Conservation (phyloP, 2,888 invertebrate genomes). For the Nowickia ferox region DNA sequence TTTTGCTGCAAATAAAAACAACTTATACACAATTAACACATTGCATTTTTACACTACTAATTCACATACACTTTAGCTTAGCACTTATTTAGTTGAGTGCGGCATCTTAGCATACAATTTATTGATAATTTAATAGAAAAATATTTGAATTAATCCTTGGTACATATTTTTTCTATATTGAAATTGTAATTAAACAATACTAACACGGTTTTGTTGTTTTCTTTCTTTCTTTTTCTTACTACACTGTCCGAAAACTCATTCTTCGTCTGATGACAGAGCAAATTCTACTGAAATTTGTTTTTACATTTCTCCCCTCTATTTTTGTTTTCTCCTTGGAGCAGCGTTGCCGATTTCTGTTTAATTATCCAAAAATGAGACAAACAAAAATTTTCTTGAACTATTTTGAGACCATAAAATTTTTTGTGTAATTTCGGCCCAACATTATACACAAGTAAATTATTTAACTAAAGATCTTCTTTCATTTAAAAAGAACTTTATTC, state of each 20-base stretch:
- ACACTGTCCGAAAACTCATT: constrained; percentile 60
- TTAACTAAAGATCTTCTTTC: too few relatives aligned
- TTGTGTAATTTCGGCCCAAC: too few relatives aligned
- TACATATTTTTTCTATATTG: constrained; percentile 13
- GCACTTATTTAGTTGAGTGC: constrained; percentile 2
- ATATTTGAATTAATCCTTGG: constrained; percentile 15
- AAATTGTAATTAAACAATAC: constrained; percentile 45
- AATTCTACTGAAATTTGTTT: constrained; percentile 58
- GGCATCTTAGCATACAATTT: constrained; percentile 17
- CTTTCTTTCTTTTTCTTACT: not conserved
- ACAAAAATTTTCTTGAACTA: too few relatives aligned
- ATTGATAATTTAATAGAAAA: constrained; percentile 6
- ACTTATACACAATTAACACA: constrained; percentile 44
- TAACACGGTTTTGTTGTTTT: constrained; percentile 44
- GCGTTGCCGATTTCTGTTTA: too few relatives aligned
- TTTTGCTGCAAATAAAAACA: constrained; percentile 10
- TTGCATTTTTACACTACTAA: constrained; percentile 21
- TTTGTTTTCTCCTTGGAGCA: constrained; percentile 12
- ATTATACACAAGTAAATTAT: too few relatives aligned
- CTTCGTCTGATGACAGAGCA: constrained; percentile 59
- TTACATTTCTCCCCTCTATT: constrained; percentile 34
- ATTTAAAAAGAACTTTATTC: too few relatives aligned
- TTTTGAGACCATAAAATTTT: too few relatives aligned
- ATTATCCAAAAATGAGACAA: too few relatives aligned
- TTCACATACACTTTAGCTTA: constrained; percentile 19